Conservation (phyloP, 1,140 invertebrate genomes). For the Megalopta genalis region DNA sequence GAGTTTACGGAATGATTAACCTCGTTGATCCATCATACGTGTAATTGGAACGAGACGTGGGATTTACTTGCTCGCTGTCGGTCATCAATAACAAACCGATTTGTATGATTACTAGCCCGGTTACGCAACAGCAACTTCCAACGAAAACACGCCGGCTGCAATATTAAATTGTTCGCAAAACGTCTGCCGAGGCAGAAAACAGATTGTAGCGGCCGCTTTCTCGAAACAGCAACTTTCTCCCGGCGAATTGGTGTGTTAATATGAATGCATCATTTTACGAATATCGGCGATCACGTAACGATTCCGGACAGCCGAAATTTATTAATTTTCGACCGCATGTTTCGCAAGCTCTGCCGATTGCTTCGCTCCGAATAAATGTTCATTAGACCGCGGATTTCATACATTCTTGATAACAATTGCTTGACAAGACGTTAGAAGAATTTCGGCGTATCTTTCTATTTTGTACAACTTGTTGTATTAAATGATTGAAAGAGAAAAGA, state of each 20-base stretch:
- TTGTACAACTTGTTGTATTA: no score
- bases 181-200: background rate
- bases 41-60: background rate
- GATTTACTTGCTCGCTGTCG: constrained; percentile 6
- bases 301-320: constrained; percentile 1
- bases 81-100: background rate
- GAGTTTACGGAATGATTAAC: constrained; percentile 11
- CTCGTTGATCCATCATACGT: background rate
- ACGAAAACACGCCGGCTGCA: background rate
- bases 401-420: no score
- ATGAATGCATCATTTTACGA: constrained; percentile 8
- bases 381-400: no score
- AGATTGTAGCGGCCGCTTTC: constrained; percentile 14
- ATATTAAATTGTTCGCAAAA: background rate
- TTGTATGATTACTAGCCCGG: constrained; percentile 7
- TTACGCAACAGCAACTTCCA: constrained; percentile 12
- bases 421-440: no score
- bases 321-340: background rate
- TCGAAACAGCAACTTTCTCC: constrained; percentile 42
- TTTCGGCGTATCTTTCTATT: no score
- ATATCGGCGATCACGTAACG: constrained; percentile 17
- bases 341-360: background rate
- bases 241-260: constrained; percentile 1
- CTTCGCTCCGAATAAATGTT: no score
- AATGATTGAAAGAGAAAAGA: no score